Percentiles rank a stretch among this genome's conserved stretches.
Conservation (phyloP, 1,140 invertebrate species). For the Drosophila sturtevanti region DNA sequence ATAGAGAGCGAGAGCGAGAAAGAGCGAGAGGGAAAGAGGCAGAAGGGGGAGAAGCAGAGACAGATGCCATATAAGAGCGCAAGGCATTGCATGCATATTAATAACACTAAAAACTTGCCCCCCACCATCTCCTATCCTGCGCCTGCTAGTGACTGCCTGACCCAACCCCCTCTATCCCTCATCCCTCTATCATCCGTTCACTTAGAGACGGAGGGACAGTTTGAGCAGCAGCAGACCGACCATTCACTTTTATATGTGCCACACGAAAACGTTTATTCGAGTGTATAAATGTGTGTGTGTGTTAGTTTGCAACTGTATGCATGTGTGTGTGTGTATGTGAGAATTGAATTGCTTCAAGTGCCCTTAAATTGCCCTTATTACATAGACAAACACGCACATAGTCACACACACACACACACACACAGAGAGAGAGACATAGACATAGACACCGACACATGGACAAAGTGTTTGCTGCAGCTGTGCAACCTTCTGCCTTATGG, state of each 20-base stretch:
- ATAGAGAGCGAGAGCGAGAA: conserved; percentile 10
- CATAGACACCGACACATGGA: conserved; percentile 28
- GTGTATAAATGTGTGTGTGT: conserved; percentile 33
- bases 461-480: conserved; percentile 71
- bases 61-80: conserved; percentile 24
- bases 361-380: conserved; percentile 77
- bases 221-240: conserved; percentile 12
- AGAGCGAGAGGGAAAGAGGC: no score
- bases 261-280: conserved; percentile 19
- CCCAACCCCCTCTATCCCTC: no score
- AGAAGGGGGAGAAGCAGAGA: no score
- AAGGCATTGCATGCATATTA: conserved; percentile 72
- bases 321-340: conserved; percentile 58
- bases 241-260: conserved; percentile 18
- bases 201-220: conserved; percentile 19
- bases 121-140: not conserved
- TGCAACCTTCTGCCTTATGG: conserved; percentile 63
- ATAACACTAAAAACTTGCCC: conserved; percentile 74
- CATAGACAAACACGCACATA: conserved; percentile 70
- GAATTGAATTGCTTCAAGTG: conserved; percentile 79
- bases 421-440: conserved; percentile 7
- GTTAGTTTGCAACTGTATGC: no score
- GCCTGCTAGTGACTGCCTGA: no score
- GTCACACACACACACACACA: conserved; percentile 21
- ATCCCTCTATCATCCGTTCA: not conserved